Conservation (phyloP, 1,140 invertebrate species). For the Hirudo medicinalis region DNA sequence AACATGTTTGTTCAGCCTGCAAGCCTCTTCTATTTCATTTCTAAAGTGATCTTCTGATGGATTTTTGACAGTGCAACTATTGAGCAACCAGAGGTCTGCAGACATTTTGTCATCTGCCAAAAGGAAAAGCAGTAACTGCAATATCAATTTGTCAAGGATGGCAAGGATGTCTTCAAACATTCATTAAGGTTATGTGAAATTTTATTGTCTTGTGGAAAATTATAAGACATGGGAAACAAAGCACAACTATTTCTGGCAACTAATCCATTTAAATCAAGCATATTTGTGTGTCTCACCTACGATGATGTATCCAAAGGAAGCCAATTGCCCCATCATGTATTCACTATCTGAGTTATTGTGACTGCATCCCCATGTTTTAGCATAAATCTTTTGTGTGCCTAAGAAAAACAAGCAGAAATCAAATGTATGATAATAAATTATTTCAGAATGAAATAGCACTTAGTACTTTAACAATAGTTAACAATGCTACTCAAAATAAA, state of each 20-base stretch:
- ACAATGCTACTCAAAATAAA: not conserved
- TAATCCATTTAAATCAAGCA: not conserved
- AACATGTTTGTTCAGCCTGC: conserved; percentile 62
- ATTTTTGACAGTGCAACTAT: conserved; percentile 94
- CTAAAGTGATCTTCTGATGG: conserved; percentile 89
- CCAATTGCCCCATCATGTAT: conserved; percentile 89
- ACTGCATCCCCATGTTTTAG: conserved; percentile 95
- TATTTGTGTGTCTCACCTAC: conserved; percentile 40
- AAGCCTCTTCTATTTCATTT: conserved; percentile 74
- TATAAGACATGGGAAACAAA: too few relatives aligned
- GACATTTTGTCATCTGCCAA: conserved; percentile 54
- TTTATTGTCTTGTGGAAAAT: not conserved
- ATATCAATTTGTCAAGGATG: too few relatives aligned
- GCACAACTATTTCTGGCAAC: too few relatives aligned
- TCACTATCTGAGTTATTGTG: conserved; percentile 86
- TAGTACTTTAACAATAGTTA: too few relatives aligned
- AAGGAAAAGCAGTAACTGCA: conserved; percentile 13
- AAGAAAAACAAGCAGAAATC: conserved; percentile 19
- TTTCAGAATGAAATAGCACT: not conserved
- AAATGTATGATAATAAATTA: not conserved
- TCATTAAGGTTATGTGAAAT: not conserved
- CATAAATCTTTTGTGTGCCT: conserved; percentile 77
- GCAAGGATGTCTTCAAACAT: not conserved
- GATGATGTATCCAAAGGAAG: conserved; percentile 70
- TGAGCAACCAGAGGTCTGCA: conserved; percentile 86